Evolutionary conservation across 2,888 invertebrate genomes (phyloP).

Genomic region (Hermaeophaga mercurialis): DNA sequence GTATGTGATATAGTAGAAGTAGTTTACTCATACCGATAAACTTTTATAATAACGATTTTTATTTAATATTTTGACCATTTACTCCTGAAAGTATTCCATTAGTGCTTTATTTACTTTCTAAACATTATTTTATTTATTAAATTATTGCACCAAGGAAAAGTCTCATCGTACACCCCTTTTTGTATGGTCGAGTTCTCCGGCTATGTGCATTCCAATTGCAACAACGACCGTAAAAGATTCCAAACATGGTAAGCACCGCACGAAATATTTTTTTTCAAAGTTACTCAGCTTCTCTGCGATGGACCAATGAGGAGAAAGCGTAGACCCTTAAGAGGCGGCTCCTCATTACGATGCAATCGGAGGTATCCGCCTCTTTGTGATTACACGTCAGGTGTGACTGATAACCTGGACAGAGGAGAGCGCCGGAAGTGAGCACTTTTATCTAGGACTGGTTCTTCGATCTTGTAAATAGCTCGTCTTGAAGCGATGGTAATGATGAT

Average conservation of each 20-base stretch:
- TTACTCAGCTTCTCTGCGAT: conserved; percentile 33
- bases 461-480: no score
- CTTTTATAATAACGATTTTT: no score
- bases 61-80: no score
- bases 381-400: conserved; percentile 59
- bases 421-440: conserved; percentile 53
- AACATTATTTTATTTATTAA: no score
- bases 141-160: no score
- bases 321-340: conserved; percentile 44
- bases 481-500: no score
- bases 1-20: no score
- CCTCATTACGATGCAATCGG: conserved; percentile 55
- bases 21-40: no score
- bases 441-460: conserved; percentile 48
- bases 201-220: conserved; percentile 2
- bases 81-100: no score
- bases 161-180: no score
- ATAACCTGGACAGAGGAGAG: conserved; percentile 51
- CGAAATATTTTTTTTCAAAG: conserved; percentile 28
- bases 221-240: conserved; percentile 24
- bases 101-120: no score
- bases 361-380: conserved; percentile 57
- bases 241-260: conserved; percentile 32
- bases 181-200: no score
- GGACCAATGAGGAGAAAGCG: conserved; percentile 52